Evolutionary conservation across 2,113 vertebrate species (phyloP).

Genomic region (cattle (Bos taurus)): DNA sequence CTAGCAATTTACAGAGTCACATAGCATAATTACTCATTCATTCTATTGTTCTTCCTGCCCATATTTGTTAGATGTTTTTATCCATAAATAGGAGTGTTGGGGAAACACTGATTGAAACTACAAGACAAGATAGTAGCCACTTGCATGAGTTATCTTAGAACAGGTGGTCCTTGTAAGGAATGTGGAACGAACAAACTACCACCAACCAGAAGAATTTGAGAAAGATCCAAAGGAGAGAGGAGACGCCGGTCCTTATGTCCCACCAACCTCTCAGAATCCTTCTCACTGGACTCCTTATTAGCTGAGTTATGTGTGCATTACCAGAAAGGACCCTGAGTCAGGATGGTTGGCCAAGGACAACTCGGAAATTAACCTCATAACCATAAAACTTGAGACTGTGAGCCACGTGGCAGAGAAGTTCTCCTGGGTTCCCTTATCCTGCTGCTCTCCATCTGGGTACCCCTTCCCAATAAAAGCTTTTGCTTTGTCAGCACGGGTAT

Average conservation of each 20-base stretch:
- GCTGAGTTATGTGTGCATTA: not conserved
- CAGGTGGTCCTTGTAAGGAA: not conserved
- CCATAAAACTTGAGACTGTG: not conserved
- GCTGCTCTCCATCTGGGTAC: not conserved
- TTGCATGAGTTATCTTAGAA: not conserved
- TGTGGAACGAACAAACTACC: not conserved
- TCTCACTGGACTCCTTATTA: not conserved
- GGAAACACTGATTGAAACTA: not conserved
- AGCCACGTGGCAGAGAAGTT: not conserved
- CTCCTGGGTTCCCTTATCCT: not conserved
- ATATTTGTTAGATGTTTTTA: not conserved
- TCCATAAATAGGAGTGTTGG: not conserved
- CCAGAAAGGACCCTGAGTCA: not conserved
- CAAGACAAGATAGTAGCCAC: not conserved
- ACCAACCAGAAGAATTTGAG: not conserved
- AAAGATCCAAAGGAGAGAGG: not conserved
- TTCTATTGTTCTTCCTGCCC: not conserved
- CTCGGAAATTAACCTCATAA: not conserved
- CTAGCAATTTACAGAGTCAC: not conserved
- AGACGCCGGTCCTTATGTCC: not conserved
- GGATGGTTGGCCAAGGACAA: not conserved
- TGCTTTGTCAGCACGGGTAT: not conserved
- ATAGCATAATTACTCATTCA: not conserved
- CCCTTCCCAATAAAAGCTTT: not conserved
- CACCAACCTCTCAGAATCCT: not conserved